Conservation (phyloP, 2,888 invertebrate genomes). For the Drosophila multiciliata region DNA sequence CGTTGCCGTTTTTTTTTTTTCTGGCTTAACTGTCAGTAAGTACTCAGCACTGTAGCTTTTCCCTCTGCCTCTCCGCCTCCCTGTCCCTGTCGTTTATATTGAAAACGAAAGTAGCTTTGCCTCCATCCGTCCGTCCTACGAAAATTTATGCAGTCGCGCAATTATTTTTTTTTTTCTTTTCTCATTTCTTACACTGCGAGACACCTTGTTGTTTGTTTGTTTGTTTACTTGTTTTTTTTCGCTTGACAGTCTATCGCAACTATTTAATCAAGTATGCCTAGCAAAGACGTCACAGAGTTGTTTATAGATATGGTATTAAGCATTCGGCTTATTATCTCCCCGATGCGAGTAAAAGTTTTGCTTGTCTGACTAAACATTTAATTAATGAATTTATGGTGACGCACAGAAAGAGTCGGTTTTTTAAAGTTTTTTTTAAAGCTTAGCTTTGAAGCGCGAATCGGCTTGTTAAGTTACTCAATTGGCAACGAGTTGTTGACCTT, state of each 20-base stretch:
- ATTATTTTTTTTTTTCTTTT: conserved; percentile 61
- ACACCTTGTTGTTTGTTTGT: conserved; percentile 47
- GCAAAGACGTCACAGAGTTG: conserved; percentile 22
- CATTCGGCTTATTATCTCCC: background rate
- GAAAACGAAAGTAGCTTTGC: conserved; percentile 79
- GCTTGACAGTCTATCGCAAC: conserved; percentile 21
- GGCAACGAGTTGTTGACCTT: conserved; percentile 77
- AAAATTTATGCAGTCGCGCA: conserved; percentile 79
- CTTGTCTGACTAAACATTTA: background rate
- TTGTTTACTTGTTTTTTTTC: conserved; percentile 23
- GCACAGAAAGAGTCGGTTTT: background rate
- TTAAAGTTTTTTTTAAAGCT: conserved; percentile 3
- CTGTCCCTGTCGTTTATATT: conserved; percentile 52
- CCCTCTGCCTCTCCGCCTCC: conserved; percentile 10
- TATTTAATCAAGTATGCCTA: conserved; percentile 34
- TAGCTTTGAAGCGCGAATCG: conserved; percentile 13
- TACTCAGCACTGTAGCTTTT: conserved; percentile 47
- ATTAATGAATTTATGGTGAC: background rate
- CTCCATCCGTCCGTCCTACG: conserved; percentile 39
- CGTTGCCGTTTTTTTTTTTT: conserved; percentile 68
- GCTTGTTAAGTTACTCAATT: conserved; percentile 73
- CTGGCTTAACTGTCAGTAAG: conserved; percentile 46
- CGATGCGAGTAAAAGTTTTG: conserved; percentile 1
- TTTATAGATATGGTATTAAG: background rate
- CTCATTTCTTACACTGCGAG: conserved; percentile 42